Evolutionary conservation across 1,140 invertebrate species (phyloP), one percentile per base, ranked within the genome.

Genomic region (Bactericera cockerelli): DNA sequence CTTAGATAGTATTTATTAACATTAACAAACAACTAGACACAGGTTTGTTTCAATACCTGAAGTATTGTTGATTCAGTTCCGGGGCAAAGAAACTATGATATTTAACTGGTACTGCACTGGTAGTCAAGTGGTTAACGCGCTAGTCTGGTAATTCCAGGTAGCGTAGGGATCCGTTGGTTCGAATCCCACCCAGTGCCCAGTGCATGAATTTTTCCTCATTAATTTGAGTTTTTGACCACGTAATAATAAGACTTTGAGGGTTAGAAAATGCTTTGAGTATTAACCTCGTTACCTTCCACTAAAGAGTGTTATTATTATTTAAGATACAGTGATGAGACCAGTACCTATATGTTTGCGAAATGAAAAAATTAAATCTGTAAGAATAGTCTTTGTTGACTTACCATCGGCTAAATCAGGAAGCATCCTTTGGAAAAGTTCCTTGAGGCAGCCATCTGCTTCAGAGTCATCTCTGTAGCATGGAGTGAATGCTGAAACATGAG

Each of bases 391-490:
- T n/a, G n/a, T n/a, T 31, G 13, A 31, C 42, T 49, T n/a, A 49
- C 42, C 42, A 8, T 49, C 22, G 6, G 42, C 42, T n/a, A 49
- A 4, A 16, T 4, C 42, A 6, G 42, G 42, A 22, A 49, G n/a
- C 42, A 49, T 49, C 19, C 19, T 16, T 16, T 49, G 42, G 8
- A 49, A n/a, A 16, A 49, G 22, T 6, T 49, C 19, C 22, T 49
- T 49, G 8, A 49, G 6, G 19, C 42, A 49, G n/a, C 8, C 6
- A n/a, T 16, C 19, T 49, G n/a, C 42, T 49, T 49, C 8, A 16
- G 42, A n/a, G 19, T 49, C 42, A 49, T 49, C 42, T n/a, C 42
- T 49, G 42, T 49, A 49, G 22, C 42, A 49, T 3, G 42, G n/a
- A 8, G 42, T 49, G 42, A 6, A 49, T 19, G 42, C 42, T 49